phyloP scores from a whole-genome alignment of 2,888 invertebrate genomes.

The Urechis unicinctus region DNA sequence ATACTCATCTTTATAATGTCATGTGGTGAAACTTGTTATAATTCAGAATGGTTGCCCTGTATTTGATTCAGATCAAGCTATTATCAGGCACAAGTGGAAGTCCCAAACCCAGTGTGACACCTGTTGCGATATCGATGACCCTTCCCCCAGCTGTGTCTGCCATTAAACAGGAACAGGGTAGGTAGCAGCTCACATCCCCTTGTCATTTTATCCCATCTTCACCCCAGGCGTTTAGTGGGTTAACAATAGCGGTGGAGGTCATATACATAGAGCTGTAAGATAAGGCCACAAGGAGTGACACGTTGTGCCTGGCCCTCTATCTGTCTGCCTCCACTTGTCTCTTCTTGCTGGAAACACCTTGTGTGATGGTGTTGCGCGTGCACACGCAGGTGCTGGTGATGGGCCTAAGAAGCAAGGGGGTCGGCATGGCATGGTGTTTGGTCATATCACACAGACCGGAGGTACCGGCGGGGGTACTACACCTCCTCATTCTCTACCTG shows the following conservation, averaged over 20 bases:
- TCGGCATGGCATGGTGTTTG: constrained; percentile 34
- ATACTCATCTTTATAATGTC: neutral
- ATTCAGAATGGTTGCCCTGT: no score
- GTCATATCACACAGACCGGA: constrained; percentile 26
- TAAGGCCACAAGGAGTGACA: no score
- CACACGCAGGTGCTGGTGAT: neutral
- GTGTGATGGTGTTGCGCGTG: no score
- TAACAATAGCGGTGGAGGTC: no score
- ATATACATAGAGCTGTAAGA: no score
- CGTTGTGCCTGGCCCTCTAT: no score
- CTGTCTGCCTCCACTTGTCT: no score
- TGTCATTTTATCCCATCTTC: neutral
- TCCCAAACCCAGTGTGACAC: constrained; percentile 49
- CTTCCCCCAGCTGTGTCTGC: constrained; percentile 62
- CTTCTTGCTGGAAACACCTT: no score
- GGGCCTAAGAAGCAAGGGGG: constrained; percentile 15
- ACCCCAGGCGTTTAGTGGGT: no score
- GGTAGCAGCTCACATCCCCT: neutral
- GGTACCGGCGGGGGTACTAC: no score
- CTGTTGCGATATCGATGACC: constrained; percentile 59
- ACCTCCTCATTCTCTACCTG: constrained; percentile 7
- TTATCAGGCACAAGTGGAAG: constrained; percentile 55
- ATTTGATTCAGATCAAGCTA: constrained; percentile 57
- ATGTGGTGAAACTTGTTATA: no score
- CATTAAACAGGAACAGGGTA: constrained; percentile 37